A percentile compares a stretch with the other conserved stretches of the same genome.
Conservation (phyloP, 2,113 vertebrate species). For the Corynorhinus townsendii region DNA sequence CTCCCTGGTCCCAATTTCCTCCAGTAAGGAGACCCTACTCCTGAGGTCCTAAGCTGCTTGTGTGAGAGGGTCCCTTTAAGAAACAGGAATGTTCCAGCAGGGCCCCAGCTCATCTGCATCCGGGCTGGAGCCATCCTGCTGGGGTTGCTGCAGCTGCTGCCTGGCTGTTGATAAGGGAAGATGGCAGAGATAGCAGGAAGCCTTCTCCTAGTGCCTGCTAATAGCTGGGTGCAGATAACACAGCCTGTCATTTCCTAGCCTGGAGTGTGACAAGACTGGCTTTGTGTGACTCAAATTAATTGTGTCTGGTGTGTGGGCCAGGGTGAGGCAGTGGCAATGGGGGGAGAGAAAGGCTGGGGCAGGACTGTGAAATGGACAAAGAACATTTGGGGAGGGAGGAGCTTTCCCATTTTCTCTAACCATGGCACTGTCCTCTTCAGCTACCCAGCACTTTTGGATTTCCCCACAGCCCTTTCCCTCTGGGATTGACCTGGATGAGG, state of each 20-base stretch:
- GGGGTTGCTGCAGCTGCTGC: neutral
- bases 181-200: neutral
- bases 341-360: neutral
- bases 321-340: neutral
- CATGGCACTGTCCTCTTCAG: neutral
- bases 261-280: neutral
- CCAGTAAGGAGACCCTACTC: neutral
- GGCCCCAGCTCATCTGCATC: neutral
- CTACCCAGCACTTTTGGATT: neutral
- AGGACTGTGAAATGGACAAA: neutral
- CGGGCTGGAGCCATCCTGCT: neutral
- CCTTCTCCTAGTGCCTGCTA: neutral
- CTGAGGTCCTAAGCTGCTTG: neutral
- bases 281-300: constrained; percentile 6
- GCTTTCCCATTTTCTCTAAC: neutral
- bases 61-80: neutral
- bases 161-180: neutral
- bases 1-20: neutral
- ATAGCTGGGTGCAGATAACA: neutral
- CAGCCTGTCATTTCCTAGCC: neutral
- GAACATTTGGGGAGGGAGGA: neutral
- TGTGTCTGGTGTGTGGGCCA: neutral
- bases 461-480: neutral
- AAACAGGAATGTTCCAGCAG: neutral
- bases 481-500: neutral